These are phyloP conservation scores for Pogonomyrmex californicus DNA, from an alignment of 1,140 invertebrate species.

Conservation along the genomic window DNA sequence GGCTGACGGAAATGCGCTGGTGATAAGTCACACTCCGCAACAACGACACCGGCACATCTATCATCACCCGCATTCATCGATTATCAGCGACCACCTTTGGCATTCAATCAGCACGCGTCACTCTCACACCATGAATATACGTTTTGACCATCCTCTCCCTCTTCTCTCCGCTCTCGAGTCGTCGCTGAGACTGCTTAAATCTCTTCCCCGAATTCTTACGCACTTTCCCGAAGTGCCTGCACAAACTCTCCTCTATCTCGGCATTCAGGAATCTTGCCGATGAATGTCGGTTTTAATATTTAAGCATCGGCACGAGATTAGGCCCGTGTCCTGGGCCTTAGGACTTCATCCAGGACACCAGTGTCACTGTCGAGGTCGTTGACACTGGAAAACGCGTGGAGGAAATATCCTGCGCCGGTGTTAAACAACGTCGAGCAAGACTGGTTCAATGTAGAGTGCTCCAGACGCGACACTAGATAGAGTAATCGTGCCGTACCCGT, in stretches of 20 bases:
- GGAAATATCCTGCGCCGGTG: constrained; percentile 7
- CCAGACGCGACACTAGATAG: constrained; percentile 79
- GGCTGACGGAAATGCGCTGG: constrained; percentile 39
- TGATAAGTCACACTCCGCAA: constrained; percentile 51
- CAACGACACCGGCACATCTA: constrained; percentile 77
- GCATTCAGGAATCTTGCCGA: not conserved
- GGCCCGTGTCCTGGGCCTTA: not conserved
- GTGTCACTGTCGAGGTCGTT: constrained; percentile 10
- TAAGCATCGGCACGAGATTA: not conserved
- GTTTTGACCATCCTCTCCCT: constrained; percentile 9
- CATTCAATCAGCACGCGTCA: constrained; percentile 64
- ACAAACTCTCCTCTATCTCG: not conserved
- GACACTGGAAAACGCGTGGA: not conserved
- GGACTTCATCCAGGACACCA: not conserved
- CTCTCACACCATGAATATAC: constrained; percentile 42
- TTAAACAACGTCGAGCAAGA: not conserved
- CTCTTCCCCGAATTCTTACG: not conserved
- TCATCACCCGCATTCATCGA: constrained; percentile 82
- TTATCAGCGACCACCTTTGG: constrained; percentile 72
- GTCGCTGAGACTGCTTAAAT: no score
- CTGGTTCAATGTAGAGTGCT: constrained; percentile 63
- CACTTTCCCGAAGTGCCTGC: not conserved
- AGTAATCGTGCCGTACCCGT: constrained; percentile 82
- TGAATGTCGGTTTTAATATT: not conserved
- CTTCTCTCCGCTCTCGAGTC: not conserved